Evolutionary conservation across 2,888 invertebrate genomes (phyloP).

Genomic region (Cheilosia pagana): DNA sequence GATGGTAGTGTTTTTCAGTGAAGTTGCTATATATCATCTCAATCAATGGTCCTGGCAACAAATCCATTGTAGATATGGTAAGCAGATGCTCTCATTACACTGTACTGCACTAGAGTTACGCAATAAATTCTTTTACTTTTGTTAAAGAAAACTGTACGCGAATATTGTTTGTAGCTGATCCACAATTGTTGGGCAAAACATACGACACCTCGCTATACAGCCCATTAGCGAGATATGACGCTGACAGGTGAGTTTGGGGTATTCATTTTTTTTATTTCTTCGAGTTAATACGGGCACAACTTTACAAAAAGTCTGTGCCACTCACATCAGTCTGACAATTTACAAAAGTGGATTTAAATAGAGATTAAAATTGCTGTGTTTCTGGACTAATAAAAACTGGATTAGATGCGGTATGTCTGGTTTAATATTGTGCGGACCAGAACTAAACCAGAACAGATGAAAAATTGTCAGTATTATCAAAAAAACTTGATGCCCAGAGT

Average conservation of each 20-base stretch:
- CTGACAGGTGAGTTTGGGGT: conserved; percentile 88
- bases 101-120: neutral
- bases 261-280: too few relatives aligned
- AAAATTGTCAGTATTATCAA: too few relatives aligned
- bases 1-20: conserved; percentile 81
- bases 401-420: too few relatives aligned
- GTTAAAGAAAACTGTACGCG: conserved; percentile 85
- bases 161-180: conserved; percentile 93
- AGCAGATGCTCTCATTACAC: conserved; percentile 26
- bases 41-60: conserved; percentile 81
- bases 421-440: too few relatives aligned
- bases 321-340: too few relatives aligned
- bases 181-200: conserved; percentile 94
- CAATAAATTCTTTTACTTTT: conserved; percentile 35
- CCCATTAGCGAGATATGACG: conserved; percentile 91
- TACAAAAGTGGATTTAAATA: too few relatives aligned
- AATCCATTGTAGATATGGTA: conserved; percentile 81
- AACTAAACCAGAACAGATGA: too few relatives aligned
- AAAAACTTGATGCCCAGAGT: too few relatives aligned
- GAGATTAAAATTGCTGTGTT: too few relatives aligned
- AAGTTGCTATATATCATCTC: conserved; percentile 81
- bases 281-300: too few relatives aligned
- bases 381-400: too few relatives aligned
- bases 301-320: too few relatives aligned
- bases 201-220: conserved; percentile 89